phyloP scores from a whole-genome alignment of 2,113 vertebrate species.

The Aldabrachelys gigantea region DNA sequence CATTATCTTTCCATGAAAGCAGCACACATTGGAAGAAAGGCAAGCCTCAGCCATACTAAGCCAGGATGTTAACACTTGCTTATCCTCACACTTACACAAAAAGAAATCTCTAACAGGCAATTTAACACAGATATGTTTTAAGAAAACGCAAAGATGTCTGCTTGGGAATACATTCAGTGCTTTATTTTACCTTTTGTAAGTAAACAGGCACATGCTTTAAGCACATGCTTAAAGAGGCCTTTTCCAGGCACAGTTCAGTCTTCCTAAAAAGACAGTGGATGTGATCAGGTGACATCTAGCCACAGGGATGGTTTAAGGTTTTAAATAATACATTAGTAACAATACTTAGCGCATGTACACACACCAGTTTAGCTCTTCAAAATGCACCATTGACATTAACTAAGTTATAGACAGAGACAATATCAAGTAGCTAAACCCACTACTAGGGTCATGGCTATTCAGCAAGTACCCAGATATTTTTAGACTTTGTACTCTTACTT shows the following conservation, averaged over 20 bases:
- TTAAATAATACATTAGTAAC: rapidly evolving
- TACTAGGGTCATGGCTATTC: background rate
- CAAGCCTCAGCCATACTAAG: background rate
- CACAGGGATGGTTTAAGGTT: background rate
- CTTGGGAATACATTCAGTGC: background rate
- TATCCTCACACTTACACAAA: background rate
- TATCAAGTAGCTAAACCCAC: background rate
- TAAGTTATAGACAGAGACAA: background rate
- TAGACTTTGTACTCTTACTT: background rate
- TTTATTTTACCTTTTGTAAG: background rate
- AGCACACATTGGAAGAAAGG: background rate
- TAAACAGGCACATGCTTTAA: background rate
- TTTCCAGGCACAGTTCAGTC: rapidly evolving
- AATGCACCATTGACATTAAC: background rate
- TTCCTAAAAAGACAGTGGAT: background rate
- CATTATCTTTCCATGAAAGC: background rate
- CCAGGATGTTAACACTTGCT: background rate
- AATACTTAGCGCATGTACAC: background rate
- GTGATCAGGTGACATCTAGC: background rate
- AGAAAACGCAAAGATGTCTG: background rate
- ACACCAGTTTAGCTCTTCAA: background rate
- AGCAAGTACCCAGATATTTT: background rate
- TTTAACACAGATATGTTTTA: background rate
- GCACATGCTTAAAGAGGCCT: background rate
- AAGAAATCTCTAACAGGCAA: background rate